Percentiles rank a stretch among this genome's conserved stretches.
Evolutionary conservation across 2,888 invertebrate species (phyloP).

Genomic region (Onthophagus sagittarius): DNA sequence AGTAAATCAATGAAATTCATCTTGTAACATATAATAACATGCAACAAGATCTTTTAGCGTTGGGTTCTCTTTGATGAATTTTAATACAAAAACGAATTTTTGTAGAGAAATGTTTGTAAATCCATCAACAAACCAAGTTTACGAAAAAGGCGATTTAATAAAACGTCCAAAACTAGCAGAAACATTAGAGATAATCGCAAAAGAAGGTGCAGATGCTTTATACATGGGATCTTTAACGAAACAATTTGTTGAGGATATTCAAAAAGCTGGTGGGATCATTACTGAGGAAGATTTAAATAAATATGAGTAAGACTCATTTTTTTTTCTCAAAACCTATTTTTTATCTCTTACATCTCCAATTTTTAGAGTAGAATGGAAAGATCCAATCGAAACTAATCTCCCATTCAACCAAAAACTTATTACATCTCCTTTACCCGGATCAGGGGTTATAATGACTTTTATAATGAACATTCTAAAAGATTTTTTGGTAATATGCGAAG

Average conservation of each 20-base stretch:
- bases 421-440: conserved; percentile 79
- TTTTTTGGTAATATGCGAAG: conserved; percentile 42
- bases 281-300: conserved; percentile 70
- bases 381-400: conserved; percentile 57
- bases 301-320: conserved; percentile 57
- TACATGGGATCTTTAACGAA: conserved; percentile 56
- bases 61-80: no score
- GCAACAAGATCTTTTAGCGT: no score
- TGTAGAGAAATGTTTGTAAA: conserved; percentile 47
- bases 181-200: conserved; percentile 54
- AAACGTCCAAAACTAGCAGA: conserved; percentile 50
- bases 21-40: no score
- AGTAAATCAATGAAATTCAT: no score
- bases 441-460: conserved; percentile 76
- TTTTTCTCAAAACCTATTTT: neutral
- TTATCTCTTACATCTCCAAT: neutral
- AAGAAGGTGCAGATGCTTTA: conserved; percentile 53
- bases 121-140: conserved; percentile 44
- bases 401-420: conserved; percentile 64
- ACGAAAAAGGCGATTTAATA: conserved; percentile 47
- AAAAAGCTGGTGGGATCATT: conserved; percentile 67
- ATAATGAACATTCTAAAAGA: conserved; percentile 75
- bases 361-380: conserved; percentile 61
- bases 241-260: conserved; percentile 41
- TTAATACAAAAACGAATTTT: no score